phyloP scores from a whole-genome alignment of 2,113 vertebrate species.

The Climacteris rufus region DNA sequence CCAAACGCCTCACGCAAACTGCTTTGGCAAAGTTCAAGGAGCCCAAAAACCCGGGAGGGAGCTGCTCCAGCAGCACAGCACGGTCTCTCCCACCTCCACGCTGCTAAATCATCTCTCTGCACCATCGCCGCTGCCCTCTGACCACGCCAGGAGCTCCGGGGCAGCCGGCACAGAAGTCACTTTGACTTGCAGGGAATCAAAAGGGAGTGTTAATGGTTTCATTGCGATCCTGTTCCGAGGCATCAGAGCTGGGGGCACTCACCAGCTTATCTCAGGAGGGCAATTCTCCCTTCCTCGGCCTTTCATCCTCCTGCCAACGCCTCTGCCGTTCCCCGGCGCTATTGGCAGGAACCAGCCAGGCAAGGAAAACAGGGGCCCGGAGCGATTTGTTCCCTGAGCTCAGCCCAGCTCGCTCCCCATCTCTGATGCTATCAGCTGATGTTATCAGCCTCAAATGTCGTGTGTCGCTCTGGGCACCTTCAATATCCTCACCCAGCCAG shows the following conservation, averaged over 20 bases:
- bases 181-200: not conserved
- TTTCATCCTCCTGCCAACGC: constrained; percentile 2
- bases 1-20: accelerated
- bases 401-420: not conserved
- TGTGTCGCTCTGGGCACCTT: not conserved
- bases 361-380: not conserved
- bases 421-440: not conserved
- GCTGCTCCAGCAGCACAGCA: not conserved
- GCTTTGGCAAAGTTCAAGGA: not conserved
- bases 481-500: not conserved
- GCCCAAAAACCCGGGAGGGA: not conserved
- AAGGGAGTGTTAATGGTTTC: not conserved
- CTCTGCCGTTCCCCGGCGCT: not conserved
- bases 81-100: accelerated
- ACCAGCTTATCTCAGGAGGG: not conserved
- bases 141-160: not conserved
- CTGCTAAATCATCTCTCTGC: not conserved
- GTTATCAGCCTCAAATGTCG: not conserved
- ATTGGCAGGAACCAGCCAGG: not conserved
- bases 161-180: not conserved
- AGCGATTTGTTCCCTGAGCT: not conserved
- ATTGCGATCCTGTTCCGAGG: not conserved
- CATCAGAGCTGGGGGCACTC: not conserved
- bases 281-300: not conserved
- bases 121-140: not conserved